Percentiles rank a stretch among this genome's conserved stretches.
phyloP scores from a whole-genome alignment of 1,140 invertebrate genomes.

The Trypoxylus dichotomus region DNA sequence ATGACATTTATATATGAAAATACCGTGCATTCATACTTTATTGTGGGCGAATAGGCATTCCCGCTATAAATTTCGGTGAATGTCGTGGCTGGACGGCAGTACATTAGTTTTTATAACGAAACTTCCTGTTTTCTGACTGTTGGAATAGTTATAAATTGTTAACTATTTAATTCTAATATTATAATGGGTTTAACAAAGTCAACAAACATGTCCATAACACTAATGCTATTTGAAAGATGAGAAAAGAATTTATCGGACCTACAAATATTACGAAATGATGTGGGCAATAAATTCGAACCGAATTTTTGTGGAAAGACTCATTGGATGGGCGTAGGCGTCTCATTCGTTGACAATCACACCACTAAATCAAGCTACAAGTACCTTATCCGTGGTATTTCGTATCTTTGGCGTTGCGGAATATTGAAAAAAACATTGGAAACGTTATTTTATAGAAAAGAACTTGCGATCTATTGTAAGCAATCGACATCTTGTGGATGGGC shows the following conservation, averaged over 20 bases:
- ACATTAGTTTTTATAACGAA: constrained; percentile 11
- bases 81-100: neutral
- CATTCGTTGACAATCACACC: no score
- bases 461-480: no score
- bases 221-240: neutral
- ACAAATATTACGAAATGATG: neutral
- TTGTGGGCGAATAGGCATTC: neutral
- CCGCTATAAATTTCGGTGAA: neutral
- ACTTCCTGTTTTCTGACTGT: neutral
- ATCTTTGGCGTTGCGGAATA: no score
- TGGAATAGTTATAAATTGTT: neutral
- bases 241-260: neutral
- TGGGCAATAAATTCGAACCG: neutral
- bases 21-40: neutral
- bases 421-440: no score
- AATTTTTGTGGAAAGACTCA: no score
- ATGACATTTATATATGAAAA: constrained; percentile 22
- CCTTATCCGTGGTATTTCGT: no score
- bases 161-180: constrained; percentile 16
- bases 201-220: constrained; percentile 5
- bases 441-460: no score
- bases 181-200: constrained; percentile 13
- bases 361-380: no score
- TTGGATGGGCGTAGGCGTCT: no score
- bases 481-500: no score